Conservation (phyloP, 2,113 vertebrate genomes). For the Coregonus clupeaformis region DNA sequence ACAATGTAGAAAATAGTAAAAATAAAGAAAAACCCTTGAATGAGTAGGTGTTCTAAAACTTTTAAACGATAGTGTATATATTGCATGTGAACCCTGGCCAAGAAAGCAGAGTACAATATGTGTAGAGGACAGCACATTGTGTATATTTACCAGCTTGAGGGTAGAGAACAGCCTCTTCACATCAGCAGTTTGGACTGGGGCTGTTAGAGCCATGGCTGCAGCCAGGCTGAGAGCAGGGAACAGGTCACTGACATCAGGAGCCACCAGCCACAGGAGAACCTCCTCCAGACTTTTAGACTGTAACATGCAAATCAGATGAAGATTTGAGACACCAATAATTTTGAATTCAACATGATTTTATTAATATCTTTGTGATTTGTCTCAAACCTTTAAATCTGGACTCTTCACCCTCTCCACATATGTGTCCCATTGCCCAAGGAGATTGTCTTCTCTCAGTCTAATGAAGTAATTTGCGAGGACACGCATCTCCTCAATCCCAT, state of each 20-base stretch:
- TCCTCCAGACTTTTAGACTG: slow-evolving; percentile 8
- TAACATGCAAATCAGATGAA: too few relatives aligned
- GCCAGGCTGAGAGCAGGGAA: background rate
- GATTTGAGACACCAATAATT: too few relatives aligned
- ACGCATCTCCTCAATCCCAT: slow-evolving; percentile 1
- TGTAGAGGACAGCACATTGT: background rate
- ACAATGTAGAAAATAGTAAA: too few relatives aligned
- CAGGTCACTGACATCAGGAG: background rate
- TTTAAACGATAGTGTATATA: too few relatives aligned
- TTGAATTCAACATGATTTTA: too few relatives aligned
- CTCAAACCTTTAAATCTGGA: slow-evolving; percentile 8
- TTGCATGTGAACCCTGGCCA: too few relatives aligned
- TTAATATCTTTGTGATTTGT: background rate
- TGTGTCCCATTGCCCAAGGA: background rate
- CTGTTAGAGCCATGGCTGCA: background rate
- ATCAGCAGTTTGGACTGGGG: background rate
- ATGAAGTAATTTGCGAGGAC: background rate
- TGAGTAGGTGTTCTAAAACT: too few relatives aligned
- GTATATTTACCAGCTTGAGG: background rate
- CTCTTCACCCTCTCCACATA: slow-evolving; percentile 1
- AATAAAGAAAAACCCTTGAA: too few relatives aligned
- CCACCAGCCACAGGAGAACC: slow-evolving; percentile 4
- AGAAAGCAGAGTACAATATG: too few relatives aligned
- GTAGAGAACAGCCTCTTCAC: background rate
- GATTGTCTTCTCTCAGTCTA: background rate